Percentiles rank a stretch among this genome's conserved stretches.
These are phyloP conservation scores for Plectropomus leopardus DNA, from an alignment of 2,113 vertebrate species.

Conservation along the genomic window DNA sequence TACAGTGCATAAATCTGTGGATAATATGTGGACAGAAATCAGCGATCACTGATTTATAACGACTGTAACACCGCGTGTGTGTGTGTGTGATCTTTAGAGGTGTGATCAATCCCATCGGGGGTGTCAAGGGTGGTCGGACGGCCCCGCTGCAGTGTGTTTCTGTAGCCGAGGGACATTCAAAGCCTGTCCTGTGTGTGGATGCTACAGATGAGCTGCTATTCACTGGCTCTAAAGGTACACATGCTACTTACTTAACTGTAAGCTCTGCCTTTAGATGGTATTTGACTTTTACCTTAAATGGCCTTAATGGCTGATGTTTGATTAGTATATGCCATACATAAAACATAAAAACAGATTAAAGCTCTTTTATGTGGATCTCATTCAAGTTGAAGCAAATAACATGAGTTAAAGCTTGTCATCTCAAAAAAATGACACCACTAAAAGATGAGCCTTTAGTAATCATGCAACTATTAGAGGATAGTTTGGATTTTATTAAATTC, in stretches of 20 bases:
- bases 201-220: slow-evolving; percentile 97
- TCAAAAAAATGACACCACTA: not conserved
- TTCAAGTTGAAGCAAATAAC: not conserved
- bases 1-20: slow-evolving; percentile 5
- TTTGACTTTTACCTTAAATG: no score
- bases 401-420: slow-evolving; percentile 1
- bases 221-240: slow-evolving; percentile 95
- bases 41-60: not conserved
- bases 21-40: not conserved
- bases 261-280: no score
- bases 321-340: no score
- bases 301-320: no score
- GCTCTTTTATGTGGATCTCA: not conserved
- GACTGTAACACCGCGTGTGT: slow-evolving; percentile 31
- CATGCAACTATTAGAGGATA: no score
- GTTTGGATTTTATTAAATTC: no score
- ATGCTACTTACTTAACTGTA: not conserved
- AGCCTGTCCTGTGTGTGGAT: slow-evolving; percentile 96
- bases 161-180: slow-evolving; percentile 95
- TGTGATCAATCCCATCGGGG: slow-evolving; percentile 92
- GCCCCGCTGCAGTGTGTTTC: slow-evolving; percentile 95
- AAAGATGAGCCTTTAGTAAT: not conserved
- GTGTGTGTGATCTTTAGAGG: slow-evolving; percentile 86
- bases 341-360: not conserved
- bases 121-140: slow-evolving; percentile 91